These are phyloP conservation scores for Chrysochloris asiatica DNA, from an alignment of 2,113 vertebrate species.

Conservation along the genomic window DNA sequence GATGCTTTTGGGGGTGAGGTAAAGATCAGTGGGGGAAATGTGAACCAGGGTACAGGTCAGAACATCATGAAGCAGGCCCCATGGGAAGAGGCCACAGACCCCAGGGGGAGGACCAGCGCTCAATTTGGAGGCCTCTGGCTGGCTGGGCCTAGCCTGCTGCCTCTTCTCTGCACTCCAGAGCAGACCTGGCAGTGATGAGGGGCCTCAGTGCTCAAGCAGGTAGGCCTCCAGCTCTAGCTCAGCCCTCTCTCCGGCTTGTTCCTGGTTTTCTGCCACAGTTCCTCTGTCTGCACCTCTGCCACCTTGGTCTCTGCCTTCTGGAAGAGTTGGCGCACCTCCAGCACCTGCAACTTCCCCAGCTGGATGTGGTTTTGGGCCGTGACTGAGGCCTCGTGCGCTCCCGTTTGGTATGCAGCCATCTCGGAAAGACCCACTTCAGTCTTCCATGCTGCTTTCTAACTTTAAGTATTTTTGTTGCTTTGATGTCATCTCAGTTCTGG, in stretches of 20 bases:
- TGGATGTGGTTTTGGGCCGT: slow-evolving; percentile 89
- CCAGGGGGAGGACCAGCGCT: neutral
- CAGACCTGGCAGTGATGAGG: too few species aligned
- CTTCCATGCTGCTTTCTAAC: too few species aligned
- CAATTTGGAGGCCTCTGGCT: neutral
- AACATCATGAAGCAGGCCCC: too few species aligned
- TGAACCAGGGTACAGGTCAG: too few species aligned
- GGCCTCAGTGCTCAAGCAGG: slow-evolving; percentile 86
- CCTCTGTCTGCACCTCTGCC: slow-evolving; percentile 90
- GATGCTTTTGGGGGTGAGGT: neutral
- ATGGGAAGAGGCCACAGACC: neutral
- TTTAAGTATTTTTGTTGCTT: too few species aligned
- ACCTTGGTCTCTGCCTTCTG: slow-evolving; percentile 91
- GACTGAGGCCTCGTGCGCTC: slow-evolving; percentile 92
- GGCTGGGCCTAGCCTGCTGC: neutral
- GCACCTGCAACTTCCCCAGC: slow-evolving; percentile 89
- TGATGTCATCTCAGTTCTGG: too few species aligned
- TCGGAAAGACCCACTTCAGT: too few species aligned
- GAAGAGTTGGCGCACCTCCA: slow-evolving; percentile 89
- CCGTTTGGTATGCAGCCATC: slow-evolving; percentile 77
- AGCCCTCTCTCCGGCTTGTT: slow-evolving; percentile 52
- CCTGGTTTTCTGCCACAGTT: slow-evolving; percentile 80
- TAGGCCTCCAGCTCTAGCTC: slow-evolving; percentile 83
- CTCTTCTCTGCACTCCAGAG: neutral
- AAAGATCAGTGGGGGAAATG: neutral